Base-by-base conservation (phyloP, 2,113 vertebrate genomes). In the Lycaon pictus region DNA sequence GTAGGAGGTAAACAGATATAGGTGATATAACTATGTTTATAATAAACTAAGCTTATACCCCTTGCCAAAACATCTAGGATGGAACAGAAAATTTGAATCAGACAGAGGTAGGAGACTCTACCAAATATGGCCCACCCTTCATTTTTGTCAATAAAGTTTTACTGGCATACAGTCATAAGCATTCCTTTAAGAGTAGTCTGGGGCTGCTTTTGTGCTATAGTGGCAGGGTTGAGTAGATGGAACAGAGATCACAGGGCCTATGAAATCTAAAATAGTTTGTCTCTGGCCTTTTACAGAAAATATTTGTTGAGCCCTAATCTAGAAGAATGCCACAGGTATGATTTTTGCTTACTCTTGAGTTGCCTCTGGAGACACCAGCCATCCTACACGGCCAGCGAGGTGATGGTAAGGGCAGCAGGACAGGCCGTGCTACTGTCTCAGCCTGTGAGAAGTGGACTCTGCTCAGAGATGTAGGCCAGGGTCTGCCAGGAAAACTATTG, bases 81-180 rank as follows among this genome's bases (percentile, higher is more conserved):
- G 20, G 3, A 55, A 25, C 13, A 72, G 58, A 71, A 96, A 85
- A 60, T 62, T 23, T 88, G 60, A 90, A 82, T n/a, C 60, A 72
- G n/a, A 67, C 48, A 67, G n/a, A 74, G 69, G 1, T 23, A 12
- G 10, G n/a, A 85, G 19, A 55, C 12, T n/a, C 25, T 22, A 37
- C 20, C 69, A 62, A 55, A 85, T 91, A 32, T 55, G 23, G 11
- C 35, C 5, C 22, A 37, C 7, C n/a, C 2, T 17, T 9, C 88
- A 29, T 55, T 89, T 92, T 87, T 90, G 16, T 69, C 79, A 96
- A 87, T 97, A 69, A 86, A 96, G 55, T 51, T 91, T 96, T 96
- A 83, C 71, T 94, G 87, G 35, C 51, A 77, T 17, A 23, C 5
- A 29, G 13, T 74, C 11, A 35, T 7, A 25, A 3, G 29, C 23